Conservation (phyloP, 2,888 invertebrate genomes). For the Thelaira solivaga region DNA sequence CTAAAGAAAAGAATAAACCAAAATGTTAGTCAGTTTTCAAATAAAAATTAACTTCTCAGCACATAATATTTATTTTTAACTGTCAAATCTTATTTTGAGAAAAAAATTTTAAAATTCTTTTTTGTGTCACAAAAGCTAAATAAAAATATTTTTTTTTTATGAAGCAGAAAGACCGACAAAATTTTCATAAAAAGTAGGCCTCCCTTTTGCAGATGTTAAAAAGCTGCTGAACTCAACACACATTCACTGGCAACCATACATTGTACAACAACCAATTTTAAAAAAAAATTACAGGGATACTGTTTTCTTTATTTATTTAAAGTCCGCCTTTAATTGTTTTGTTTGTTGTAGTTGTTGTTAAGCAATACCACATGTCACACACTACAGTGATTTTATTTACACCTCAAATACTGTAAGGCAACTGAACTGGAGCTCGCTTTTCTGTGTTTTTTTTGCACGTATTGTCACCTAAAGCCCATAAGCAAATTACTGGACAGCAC, state of each 20-base stretch:
- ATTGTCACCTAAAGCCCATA: neutral
- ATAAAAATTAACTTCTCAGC: too few species aligned
- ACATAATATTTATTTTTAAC: too few species aligned
- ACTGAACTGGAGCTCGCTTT: neutral
- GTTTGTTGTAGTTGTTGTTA: slow-evolving; percentile 22
- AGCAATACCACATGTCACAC: slow-evolving; percentile 42
- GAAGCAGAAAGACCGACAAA: neutral
- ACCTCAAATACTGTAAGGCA: slow-evolving; percentile 16
- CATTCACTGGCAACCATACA: too few species aligned
- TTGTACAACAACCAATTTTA: too few species aligned
- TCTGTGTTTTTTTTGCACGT: neutral
- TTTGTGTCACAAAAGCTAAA: too few species aligned
- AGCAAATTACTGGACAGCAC: slow-evolving; percentile 20
- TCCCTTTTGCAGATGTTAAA: too few species aligned
- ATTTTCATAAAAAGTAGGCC: neutral
- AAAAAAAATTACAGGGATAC: too few species aligned
- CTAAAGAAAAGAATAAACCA: too few species aligned
- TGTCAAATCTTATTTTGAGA: too few species aligned
- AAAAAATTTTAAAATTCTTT: too few species aligned
- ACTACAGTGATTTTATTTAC: slow-evolving; percentile 14
- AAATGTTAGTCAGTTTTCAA: too few species aligned
- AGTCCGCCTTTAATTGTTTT: neutral
- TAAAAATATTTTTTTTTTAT: neutral
- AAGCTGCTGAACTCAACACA: too few species aligned
- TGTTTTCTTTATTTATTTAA: neutral